phyloP scores from a whole-genome alignment of 2,888 invertebrate genomes.

The Xanthorhoe spadicearia region DNA sequence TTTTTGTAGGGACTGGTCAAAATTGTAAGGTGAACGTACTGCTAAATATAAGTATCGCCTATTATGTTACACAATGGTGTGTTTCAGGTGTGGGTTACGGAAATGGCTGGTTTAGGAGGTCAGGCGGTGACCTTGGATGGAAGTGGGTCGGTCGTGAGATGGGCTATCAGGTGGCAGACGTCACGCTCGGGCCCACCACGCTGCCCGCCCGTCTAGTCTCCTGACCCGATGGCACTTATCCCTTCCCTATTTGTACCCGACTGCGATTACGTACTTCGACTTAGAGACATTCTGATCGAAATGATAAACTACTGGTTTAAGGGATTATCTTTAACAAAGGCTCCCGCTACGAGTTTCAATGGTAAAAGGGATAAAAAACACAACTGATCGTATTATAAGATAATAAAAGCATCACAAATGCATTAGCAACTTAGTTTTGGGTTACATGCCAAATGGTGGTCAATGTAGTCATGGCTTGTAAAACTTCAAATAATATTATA shows the following conservation, averaged over 20 bases:
- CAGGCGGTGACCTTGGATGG: slow-evolving; percentile 79
- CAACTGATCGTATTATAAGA: slow-evolving; percentile 27
- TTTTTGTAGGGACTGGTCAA: slow-evolving; percentile 21
- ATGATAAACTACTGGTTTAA: slow-evolving; percentile 30
- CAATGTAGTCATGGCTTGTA: not conserved
- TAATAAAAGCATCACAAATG: slow-evolving; percentile 27
- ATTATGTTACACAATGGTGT: slow-evolving; percentile 47
- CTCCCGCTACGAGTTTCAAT: slow-evolving; percentile 22
- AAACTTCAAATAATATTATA: not conserved
- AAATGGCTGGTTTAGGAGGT: slow-evolving; percentile 76
- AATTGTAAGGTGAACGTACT: slow-evolving; percentile 29
- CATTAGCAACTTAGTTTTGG: slow-evolving; percentile 30
- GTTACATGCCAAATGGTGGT: slow-evolving; percentile 10
- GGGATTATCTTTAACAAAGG: slow-evolving; percentile 27
- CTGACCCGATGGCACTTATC: slow-evolving; percentile 38
- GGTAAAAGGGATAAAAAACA: slow-evolving; percentile 24
- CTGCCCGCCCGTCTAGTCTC: slow-evolving; percentile 35
- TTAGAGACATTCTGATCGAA: slow-evolving; percentile 28
- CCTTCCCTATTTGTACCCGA: slow-evolving; percentile 34
- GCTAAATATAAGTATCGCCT: slow-evolving; percentile 16
- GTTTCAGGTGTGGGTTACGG: slow-evolving; percentile 62
- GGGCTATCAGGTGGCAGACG: slow-evolving; percentile 83
- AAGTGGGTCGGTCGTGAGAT: slow-evolving; percentile 83
- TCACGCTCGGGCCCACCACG: slow-evolving; percentile 74
- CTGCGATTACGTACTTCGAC: slow-evolving; percentile 23